Base-by-base conservation (phyloP, 2,888 invertebrate genomes). In the Iselma pallidipennis region DNA sequence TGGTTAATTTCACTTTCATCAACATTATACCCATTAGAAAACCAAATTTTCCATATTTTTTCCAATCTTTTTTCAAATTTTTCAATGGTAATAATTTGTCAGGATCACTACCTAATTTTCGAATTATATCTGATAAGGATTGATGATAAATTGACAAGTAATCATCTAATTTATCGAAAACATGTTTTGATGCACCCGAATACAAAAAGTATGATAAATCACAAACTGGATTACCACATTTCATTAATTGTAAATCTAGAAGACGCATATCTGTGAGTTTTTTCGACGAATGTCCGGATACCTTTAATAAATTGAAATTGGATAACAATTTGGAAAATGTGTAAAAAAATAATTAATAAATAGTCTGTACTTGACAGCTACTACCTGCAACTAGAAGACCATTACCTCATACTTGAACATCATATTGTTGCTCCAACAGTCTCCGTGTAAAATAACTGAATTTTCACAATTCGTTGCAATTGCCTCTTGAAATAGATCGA, bases 181-280 rank as follows among this genome's bases (percentile, higher is more conserved):
- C 57, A 12, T 74, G 69, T 49, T 73, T 73, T 2, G 71, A 65
- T 7, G 73, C 71, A 29, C 76, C 76, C 3, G 75, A 74, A 59
- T 76, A 79, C 9, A 81, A 66, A 64, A 75, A 71, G 61, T 81
- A 80, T 3, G 75, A 66, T 37, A 81, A 54, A 58, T 81, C 81
- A 28, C 68, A 61, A 3, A 72, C 76, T 0, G 76, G 76, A 23
- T 72, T 68, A 3, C 65, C 70, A 6, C 61, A 53, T 51, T 65
- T 62, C n/a, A 63, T 14, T 9, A 73, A 19, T 61, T 77, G 77
- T 55, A 71, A 75, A 49, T 77, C 77, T n/a, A 77, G 48, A 0
- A 76, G 54, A 25, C 71, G 56, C 26, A 75, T 59, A 60, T 66
- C 29, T 23, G 33, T n/a, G 53, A 14, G 23, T 16, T 21, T 42